Percentiles rank a stretch among this genome's conserved stretches.
Conservation (phyloP, 2,113 vertebrate species). For the Hydropotes inermis region DNA sequence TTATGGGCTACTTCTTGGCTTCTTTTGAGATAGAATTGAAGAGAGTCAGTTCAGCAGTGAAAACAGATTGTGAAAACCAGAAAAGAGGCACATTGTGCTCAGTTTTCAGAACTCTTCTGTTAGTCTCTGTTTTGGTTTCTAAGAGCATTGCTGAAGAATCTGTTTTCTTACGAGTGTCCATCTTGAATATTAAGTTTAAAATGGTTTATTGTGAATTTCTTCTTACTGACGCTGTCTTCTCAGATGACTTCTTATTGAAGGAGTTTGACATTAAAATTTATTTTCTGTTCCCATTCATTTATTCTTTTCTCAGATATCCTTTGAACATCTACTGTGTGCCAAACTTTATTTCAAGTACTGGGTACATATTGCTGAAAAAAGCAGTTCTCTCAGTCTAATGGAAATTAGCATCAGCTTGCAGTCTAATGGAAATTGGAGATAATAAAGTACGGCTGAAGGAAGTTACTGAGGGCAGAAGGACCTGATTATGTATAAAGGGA, state of each 20-base stretch:
- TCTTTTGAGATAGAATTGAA: slow-evolving; percentile 12
- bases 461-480: background rate
- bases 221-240: background rate
- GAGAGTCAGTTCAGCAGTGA: slow-evolving; percentile 21
- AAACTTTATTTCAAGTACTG: background rate
- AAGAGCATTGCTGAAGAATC: slow-evolving; percentile 27
- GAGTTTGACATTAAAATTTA: background rate
- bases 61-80: slow-evolving; percentile 39
- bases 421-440: background rate
- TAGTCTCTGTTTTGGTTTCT: slow-evolving; percentile 36
- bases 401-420: background rate
- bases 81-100: slow-evolving; percentile 37
- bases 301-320: background rate
- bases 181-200: slow-evolving; percentile 52
- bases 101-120: slow-evolving; percentile 33
- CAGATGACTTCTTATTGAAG: slow-evolving; percentile 9
- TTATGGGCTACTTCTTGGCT: slow-evolving; percentile 16
- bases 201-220: slow-evolving; percentile 22
- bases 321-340: background rate
- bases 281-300: slow-evolving; percentile 19
- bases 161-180: slow-evolving; percentile 11
- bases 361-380: background rate
- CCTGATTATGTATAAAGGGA: background rate
- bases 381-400: background rate
- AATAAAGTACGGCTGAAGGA: background rate